These are phyloP conservation scores for Gnathonemus echidnorhynchus DNA, from an alignment of 2,113 vertebrate species.

Conservation along the genomic window DNA sequence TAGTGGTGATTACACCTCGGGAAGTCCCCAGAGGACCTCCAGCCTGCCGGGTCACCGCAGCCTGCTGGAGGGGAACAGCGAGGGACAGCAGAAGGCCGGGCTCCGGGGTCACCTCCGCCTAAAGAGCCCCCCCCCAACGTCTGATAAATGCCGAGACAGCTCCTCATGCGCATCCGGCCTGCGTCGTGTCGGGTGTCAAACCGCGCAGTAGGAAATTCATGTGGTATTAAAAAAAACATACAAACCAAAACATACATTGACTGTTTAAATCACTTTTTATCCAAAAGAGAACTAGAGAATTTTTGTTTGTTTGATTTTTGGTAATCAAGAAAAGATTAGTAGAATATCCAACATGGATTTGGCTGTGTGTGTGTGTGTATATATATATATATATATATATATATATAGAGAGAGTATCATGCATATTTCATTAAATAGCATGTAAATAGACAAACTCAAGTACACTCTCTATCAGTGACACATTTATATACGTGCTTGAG, in stretches of 20 bases:
- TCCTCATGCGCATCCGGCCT: background rate
- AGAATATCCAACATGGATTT: background rate
- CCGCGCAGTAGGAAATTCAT: background rate
- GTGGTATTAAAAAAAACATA: background rate
- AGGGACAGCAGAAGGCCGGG: background rate
- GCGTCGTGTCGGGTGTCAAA: background rate
- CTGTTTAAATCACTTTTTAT: background rate
- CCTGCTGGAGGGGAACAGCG: background rate
- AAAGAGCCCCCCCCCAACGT: background rate
- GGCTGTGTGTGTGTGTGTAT: background rate
- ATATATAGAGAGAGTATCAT: background rate
- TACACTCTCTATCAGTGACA: background rate
- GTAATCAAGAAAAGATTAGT: background rate
- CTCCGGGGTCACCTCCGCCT: background rate
- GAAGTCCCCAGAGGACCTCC: conserved; percentile 2
- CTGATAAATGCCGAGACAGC: conserved; percentile 25
- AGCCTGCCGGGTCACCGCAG: background rate
- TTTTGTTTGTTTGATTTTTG: background rate
- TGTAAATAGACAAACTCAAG: background rate
- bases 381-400: background rate
- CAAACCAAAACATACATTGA: background rate
- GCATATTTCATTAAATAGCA: background rate
- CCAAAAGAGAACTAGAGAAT: background rate
- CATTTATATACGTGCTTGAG: background rate
- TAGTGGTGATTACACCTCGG: conserved; percentile 34